Evolutionary conservation across 2,797 vertebrate genomes (phyloP).

Genomic region (Scarus forsteni): DNA sequence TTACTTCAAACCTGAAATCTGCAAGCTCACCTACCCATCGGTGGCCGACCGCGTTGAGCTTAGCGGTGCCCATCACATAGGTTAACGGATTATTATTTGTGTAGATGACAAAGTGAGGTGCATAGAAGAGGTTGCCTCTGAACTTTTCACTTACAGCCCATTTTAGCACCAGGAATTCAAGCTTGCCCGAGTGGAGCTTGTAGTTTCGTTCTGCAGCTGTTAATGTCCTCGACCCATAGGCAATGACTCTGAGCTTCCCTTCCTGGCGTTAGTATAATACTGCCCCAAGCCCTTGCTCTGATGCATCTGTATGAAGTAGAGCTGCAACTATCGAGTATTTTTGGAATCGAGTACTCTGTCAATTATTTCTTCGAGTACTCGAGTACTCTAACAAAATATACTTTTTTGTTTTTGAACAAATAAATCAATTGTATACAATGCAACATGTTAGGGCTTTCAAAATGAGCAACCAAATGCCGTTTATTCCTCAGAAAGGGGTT

Average conservation of each 20-base stretch:
- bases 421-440: too few relatives aligned
- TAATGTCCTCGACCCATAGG: not conserved
- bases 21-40: not conserved
- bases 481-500: too few relatives aligned
- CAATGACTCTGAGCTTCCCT: not conserved
- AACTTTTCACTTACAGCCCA: conserved; percentile 5
- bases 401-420: too few relatives aligned
- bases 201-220: not conserved
- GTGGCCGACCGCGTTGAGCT: not conserved
- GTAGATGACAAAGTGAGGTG: not conserved
- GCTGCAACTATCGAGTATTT: too few relatives aligned
- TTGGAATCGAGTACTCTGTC: too few relatives aligned
- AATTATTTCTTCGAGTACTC: too few relatives aligned
- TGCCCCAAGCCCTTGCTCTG: not conserved
- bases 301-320: conserved; percentile 3
- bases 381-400: too few relatives aligned
- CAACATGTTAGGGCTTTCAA: too few relatives aligned
- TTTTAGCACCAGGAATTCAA: conserved; percentile 14
- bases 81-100: not conserved
- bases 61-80: not conserved
- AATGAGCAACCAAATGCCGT: too few relatives aligned
- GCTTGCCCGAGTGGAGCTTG: not conserved
- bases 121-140: not conserved
- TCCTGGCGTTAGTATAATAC: not conserved
- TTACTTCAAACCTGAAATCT: not conserved